Conservation (phyloP, 1,140 invertebrate genomes). For the Bombus huntii region DNA sequence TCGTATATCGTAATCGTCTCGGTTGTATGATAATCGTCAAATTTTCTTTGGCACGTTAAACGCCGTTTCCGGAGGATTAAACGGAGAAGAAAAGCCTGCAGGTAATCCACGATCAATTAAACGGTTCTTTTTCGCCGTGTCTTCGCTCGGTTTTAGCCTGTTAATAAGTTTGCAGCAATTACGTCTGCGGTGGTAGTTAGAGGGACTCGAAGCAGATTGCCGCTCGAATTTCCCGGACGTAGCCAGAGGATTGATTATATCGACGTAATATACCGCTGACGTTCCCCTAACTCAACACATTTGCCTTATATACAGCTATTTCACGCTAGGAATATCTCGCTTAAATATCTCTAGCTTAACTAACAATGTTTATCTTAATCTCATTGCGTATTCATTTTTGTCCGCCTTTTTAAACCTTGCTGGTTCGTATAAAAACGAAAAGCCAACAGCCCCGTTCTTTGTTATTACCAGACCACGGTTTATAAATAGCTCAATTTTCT, state of each 20-base stretch:
- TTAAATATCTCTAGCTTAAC: not conserved
- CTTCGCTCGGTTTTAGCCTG: not conserved
- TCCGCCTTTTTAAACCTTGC: too few relatives aligned
- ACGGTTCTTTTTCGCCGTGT: constrained; percentile 1
- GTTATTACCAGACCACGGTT: too few relatives aligned
- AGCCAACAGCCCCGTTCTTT: too few relatives aligned
- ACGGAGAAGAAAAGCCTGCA: not conserved
- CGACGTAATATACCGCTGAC: not conserved
- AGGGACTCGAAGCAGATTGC: constrained; percentile 12
- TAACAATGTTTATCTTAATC: too few relatives aligned
- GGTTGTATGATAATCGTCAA: not conserved
- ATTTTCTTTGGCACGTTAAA: constrained; percentile 3
- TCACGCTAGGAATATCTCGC: not conserved
- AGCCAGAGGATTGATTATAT: not conserved
- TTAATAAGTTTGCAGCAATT: constrained; percentile 43
- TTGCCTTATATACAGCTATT: not conserved
- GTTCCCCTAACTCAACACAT: too few relatives aligned
- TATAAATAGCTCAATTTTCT: too few relatives aligned
- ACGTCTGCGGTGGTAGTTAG: not conserved
- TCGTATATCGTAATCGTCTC: not conserved
- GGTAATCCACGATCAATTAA: constrained; percentile 32
- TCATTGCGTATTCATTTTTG: too few relatives aligned
- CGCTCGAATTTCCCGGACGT: not conserved
- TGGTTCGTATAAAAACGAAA: too few relatives aligned
- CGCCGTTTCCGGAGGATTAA: not conserved